These are phyloP conservation scores for Lepidurus packardi DNA, from an alignment of 1,140 invertebrate species.

Conservation along the genomic window DNA sequence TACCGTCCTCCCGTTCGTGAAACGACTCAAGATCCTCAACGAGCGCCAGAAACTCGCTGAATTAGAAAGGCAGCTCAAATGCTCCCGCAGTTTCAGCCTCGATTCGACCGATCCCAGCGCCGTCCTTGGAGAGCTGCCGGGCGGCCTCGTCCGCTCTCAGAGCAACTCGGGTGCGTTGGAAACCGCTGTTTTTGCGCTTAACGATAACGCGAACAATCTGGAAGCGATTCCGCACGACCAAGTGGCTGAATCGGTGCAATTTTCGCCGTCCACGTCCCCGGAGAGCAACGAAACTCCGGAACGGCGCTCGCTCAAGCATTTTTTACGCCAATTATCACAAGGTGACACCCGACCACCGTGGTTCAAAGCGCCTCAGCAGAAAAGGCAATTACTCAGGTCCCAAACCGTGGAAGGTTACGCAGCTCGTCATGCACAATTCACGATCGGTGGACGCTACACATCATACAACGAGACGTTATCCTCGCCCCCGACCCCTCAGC, in stretches of 20 bases:
- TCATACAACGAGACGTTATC: conserved; percentile 34
- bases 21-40: conserved; percentile 79
- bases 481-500: conserved; percentile 40
- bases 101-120: conserved; percentile 52
- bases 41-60: conserved; percentile 78
- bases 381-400: conserved; percentile 56
- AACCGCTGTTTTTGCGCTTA: not conserved
- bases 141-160: not conserved
- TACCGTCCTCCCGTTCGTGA: conserved; percentile 76
- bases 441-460: conserved; percentile 45
- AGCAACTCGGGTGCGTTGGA: not conserved
- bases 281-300: conserved; percentile 78
- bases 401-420: conserved; percentile 74
- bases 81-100: conserved; percentile 64
- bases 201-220: not conserved
- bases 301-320: conserved; percentile 71
- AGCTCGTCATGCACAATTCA: conserved; percentile 74
- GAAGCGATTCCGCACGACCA: not conserved
- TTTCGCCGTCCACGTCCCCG: conserved; percentile 48
- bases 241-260: not conserved
- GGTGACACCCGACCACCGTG: conserved; percentile 35
- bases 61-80: conserved; percentile 60
- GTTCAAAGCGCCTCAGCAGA: conserved; percentile 38
- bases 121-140: not conserved
- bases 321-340: conserved; percentile 68